Conservation (phyloP, 2,113 vertebrate genomes). For the Patagioenas fasciata region DNA sequence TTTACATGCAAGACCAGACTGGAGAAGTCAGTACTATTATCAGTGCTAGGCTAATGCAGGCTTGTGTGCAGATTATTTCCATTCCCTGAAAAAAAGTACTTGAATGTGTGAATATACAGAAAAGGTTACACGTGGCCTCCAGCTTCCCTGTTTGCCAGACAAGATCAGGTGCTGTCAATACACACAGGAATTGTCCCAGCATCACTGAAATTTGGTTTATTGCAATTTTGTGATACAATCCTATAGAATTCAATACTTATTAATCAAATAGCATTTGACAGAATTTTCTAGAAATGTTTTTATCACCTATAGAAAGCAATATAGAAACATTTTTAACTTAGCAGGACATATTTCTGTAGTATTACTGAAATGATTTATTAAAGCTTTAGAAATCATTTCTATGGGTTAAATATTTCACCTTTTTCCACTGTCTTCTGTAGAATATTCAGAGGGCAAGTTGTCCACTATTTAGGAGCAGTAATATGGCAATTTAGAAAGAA, state of each 20-base stretch:
- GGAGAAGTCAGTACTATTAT: not conserved
- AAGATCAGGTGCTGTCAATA: not conserved
- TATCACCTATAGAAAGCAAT: not conserved
- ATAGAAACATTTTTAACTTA: not conserved
- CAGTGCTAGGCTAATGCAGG: not conserved
- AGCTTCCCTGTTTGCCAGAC: not conserved
- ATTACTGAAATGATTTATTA: not conserved
- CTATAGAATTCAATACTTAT: not conserved
- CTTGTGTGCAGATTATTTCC: not conserved
- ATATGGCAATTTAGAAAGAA: not conserved
- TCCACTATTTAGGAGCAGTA: not conserved
- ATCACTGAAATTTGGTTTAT: accelerated
- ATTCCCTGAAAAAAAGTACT: not conserved
- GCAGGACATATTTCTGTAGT: not conserved
- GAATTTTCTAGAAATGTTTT: not conserved
- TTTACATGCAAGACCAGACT: not conserved
- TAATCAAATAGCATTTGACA: not conserved
- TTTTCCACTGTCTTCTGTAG: not conserved
- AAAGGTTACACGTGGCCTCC: not conserved
- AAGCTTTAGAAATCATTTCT: not conserved
- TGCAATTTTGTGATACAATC: not conserved
- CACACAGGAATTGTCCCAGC: not conserved
- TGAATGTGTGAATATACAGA: not conserved
- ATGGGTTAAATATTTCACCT: not conserved
- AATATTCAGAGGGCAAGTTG: not conserved